These are phyloP conservation scores for Bombus consobrinus DNA, from an alignment of 1,140 invertebrate species.

Conservation along the genomic window DNA sequence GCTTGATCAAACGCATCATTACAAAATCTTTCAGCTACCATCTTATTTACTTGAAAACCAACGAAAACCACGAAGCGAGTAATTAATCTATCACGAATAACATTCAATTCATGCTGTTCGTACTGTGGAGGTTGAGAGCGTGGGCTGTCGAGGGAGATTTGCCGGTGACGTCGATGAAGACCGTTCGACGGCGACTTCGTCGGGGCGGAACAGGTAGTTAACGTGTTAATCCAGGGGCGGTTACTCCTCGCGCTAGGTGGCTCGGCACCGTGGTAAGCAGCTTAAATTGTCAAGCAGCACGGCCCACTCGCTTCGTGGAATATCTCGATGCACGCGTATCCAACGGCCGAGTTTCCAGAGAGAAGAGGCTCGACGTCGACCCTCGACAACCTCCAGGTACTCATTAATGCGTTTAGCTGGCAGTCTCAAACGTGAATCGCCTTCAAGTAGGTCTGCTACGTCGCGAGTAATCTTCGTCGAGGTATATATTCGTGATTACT, in stretches of 20 bases:
- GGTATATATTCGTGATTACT: not conserved
- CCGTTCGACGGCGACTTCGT: conserved; percentile 13
- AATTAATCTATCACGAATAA: conserved; percentile 8
- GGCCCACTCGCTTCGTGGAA: conserved; percentile 11
- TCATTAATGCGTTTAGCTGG: conserved; percentile 54
- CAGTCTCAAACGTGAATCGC: not conserved
- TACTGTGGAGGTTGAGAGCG: not conserved
- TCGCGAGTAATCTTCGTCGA: not conserved
- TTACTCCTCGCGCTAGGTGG: conserved; percentile 56
- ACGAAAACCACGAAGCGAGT: not conserved
- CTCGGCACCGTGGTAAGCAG: conserved; percentile 51
- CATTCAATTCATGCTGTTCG: not conserved
- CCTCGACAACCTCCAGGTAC: conserved; percentile 20
- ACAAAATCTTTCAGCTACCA: not conserved
- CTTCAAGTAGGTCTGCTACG: not conserved
- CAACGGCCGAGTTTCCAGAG: conserved; percentile 22
- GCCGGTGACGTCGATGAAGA: conserved; percentile 11
- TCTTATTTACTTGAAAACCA: not conserved
- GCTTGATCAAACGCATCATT: not conserved
- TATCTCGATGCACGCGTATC: conserved; percentile 11
- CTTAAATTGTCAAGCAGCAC: conserved; percentile 64
- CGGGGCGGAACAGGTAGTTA: conserved; percentile 53
- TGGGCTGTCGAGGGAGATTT: conserved; percentile 4
- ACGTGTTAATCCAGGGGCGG: conserved; percentile 64
- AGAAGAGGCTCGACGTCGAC: not conserved